Evolutionary conservation across 2,888 invertebrate species (phyloP).

Genomic region (Synergus japonicus): DNA sequence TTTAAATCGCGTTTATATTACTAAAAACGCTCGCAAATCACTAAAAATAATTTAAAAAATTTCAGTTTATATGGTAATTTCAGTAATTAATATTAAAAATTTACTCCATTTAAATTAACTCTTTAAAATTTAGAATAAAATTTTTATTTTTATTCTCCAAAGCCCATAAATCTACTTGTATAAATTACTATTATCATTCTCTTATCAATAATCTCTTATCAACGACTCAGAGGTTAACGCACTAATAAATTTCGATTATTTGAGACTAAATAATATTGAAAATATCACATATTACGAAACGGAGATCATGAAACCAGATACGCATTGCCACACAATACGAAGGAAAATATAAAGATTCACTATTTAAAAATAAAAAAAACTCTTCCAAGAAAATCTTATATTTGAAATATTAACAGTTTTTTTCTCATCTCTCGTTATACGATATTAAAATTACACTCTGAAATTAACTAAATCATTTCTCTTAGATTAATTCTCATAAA

Average conservation of each 20-base stretch:
- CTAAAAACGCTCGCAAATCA: too few relatives aligned
- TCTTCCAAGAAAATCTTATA: background rate
- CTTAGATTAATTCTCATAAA: conserved; percentile 67
- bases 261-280: background rate
- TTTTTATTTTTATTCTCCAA: too few relatives aligned
- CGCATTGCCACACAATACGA: background rate
- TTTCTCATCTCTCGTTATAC: background rate
- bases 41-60: too few relatives aligned
- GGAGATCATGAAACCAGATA: background rate
- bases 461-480: conserved; percentile 41
- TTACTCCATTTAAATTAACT: too few relatives aligned
- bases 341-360: background rate
- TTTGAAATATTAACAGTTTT: background rate
- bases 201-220: background rate
- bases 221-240: background rate
- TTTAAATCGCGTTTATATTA: too few relatives aligned
- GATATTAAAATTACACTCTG: background rate
- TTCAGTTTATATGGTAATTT: too few relatives aligned
- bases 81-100: too few relatives aligned
- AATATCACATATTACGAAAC: background rate
- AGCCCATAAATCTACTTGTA: too few relatives aligned
- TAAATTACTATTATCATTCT: background rate
- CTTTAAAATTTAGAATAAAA: too few relatives aligned
- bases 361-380: background rate
- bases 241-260: background rate